Base-by-base conservation (phyloP, 1,140 invertebrate genomes). In the Notospermus geniculatus region DNA sequence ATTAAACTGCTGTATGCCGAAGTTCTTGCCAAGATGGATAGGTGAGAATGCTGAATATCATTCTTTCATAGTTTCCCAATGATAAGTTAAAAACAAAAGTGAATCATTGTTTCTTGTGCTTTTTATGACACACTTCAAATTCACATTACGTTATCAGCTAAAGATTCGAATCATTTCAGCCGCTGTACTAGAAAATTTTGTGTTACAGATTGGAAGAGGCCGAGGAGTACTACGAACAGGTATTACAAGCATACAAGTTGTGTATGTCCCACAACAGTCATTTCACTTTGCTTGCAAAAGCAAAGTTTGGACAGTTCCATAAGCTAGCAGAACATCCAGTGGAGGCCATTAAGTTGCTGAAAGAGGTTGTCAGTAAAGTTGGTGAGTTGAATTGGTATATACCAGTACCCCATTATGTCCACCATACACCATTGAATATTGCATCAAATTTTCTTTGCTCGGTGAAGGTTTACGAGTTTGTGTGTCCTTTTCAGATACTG, bases 11-110 rank as follows among this genome's bases (percentile, higher is more conserved):
- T 78, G 7, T 65, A 77, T 23, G 77, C 72, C 1, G 72, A 79
- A 64, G 72, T 79, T 52, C 76, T 75, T 60, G 69, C 71, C 27
- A 77, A 76, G 62, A 78, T 77, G 75, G 72, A 74, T 56, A 71
- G 66, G 77, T 79, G 71, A 53, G 65, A 60, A 58, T 28, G 5
- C 1, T 28, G 9, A 36, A 39, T 13, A 15, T 15, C 28, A n/a
- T 32, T n/a, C 25, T 27, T 36, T 60, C 15, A 22, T 13, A 22
- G 43, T 30, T n/a, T 27, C 45, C 60, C n/a, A 25, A 15, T 50
- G 28, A n/a, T 19, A 28, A 22, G 46, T 52, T 27, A 28, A 13
- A 57, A 25, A 23, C 46, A 27, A 17, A 59, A n/a, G 58, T 23
- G n/a, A 17, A 39, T 52, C 59, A 39, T 15, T 17, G 43, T 0